Evolutionary conservation across 2,888 invertebrate genomes (phyloP).

Genomic region (Ceramica pisi): DNA sequence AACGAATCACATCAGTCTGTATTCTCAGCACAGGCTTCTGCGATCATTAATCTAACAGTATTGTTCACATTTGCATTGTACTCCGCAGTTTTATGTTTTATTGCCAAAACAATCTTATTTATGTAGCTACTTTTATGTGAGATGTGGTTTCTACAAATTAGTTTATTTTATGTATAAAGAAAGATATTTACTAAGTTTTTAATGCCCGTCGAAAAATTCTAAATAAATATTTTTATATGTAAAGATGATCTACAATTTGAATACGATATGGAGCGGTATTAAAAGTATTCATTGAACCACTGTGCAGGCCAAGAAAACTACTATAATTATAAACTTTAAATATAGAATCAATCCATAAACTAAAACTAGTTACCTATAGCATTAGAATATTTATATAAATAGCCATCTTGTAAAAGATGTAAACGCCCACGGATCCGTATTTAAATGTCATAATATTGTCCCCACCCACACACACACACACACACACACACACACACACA

Average conservation of each 20-base stretch:
- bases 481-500: too few relatives aligned
- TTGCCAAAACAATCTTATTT: conserved; percentile 40
- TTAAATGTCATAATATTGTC: conserved; percentile 47
- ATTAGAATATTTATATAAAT: conserved; percentile 55
- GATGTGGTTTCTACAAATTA: conserved; percentile 20
- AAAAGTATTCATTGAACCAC: conserved; percentile 18
- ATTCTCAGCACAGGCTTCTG: conserved; percentile 12
- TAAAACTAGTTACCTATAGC: background rate
- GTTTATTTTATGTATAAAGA: conserved; percentile 2
- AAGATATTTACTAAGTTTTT: background rate
- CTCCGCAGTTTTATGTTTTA: conserved; percentile 42
- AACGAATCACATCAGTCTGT: conserved; percentile 5
- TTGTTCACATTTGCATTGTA: conserved; percentile 44
- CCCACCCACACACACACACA: too few relatives aligned
- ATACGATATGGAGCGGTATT: conserved; percentile 6
- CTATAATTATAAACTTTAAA: background rate
- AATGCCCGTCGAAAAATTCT: background rate
- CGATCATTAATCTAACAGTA: conserved; percentile 50
- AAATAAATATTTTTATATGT: background rate
- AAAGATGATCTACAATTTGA: background rate
- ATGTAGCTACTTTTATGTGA: conserved; percentile 22
- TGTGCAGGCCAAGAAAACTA: background rate
- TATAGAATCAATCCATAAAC: conserved; percentile 9
- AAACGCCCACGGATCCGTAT: conserved; percentile 49
- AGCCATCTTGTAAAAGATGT: conserved; percentile 41